phyloP scores from a whole-genome alignment of 2,888 invertebrate species.

The Drosophila aldrichi region DNA sequence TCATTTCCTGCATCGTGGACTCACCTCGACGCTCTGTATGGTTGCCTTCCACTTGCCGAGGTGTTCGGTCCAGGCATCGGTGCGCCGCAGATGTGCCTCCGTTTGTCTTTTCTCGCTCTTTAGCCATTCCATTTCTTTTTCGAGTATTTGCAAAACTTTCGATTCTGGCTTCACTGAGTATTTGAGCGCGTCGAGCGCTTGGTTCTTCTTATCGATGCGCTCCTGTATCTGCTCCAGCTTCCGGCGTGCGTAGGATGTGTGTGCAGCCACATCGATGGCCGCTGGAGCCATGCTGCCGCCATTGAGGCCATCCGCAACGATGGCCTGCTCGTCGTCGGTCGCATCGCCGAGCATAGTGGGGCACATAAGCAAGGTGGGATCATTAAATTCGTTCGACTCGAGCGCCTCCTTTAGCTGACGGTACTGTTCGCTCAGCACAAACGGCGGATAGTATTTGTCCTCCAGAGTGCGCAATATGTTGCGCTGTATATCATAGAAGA shows the following conservation, averaged over 20 bases:
- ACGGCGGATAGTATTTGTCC: constrained; percentile 95
- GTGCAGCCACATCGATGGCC: constrained; percentile 90
- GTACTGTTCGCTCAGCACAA: constrained; percentile 94
- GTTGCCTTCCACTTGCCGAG: constrained; percentile 94
- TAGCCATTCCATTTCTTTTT: constrained; percentile 93
- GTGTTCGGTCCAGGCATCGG: constrained; percentile 96
- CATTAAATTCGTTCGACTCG: constrained; percentile 84
- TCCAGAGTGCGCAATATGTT: constrained; percentile 92
- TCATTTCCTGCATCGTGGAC: not conserved
- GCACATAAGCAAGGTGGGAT: constrained; percentile 83
- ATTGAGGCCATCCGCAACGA: constrained; percentile 65
- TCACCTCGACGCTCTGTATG: constrained; percentile 92
- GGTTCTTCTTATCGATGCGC: constrained; percentile 92
- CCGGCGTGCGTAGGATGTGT: constrained; percentile 92
- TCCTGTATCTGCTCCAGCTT: constrained; percentile 94
- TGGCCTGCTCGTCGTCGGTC: constrained; percentile 76
- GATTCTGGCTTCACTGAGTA: constrained; percentile 94
- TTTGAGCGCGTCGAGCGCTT: constrained; percentile 92
- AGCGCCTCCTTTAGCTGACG: constrained; percentile 86
- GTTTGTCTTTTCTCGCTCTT: constrained; percentile 92
- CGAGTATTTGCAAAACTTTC: constrained; percentile 91
- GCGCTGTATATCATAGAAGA: constrained; percentile 94
- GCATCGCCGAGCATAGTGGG: constrained; percentile 61
- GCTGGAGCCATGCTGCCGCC: constrained; percentile 50
- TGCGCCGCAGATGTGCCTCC: constrained; percentile 93